Evolutionary conservation across 2,888 invertebrate species (phyloP), one percentile per base, ranked within the genome.

Genomic region (Phortica okadai): DNA sequence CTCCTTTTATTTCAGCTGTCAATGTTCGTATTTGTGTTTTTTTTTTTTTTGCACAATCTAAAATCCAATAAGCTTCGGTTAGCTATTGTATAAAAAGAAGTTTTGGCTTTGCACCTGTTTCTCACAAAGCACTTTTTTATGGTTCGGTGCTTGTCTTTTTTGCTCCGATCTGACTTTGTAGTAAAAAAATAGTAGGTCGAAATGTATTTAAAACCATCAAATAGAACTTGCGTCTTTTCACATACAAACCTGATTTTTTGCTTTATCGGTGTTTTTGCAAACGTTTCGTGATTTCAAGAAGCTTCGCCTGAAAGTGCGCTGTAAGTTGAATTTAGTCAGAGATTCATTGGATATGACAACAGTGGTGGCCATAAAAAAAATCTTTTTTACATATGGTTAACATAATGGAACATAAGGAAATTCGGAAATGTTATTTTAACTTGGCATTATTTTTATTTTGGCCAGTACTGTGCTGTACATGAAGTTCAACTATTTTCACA

Each of bases 141-240:
- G 50, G 6, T 50, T 6, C 14, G 10, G 2, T 6, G 50, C 10
- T 11, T 56, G 42, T 64, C 33, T 16, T 72, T 74, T 74, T 21
- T 67, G 11, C 42, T 4, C 44, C 70, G 33, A 33, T 33, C 33
- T 74, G 10, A 11, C 14, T 14, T 50, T 50, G 8, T 14, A 50
- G 50, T 14, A 14, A 11, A 50, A 50, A 50, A 11, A 50, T 3
- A 42, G 66, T 66, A 8, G 1, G 66, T 66, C 14, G 11, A 42
- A 59, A 74, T 75, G 75, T 77, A 74, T 75, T 77, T 75, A 74
- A 77, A 50, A 16, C 72, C 59, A 77, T 74, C 73, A 74, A 77
- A 77, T 14, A n/a, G 25, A 73, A 58, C 75, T 73, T 44, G 11
- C 74, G 59, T 59, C 58, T 73, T 73, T 73, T 16, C 59, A 62